Evolutionary conservation across 2,113 vertebrate species (phyloP).

Genomic region (Oxygymnocypris stewartii): DNA sequence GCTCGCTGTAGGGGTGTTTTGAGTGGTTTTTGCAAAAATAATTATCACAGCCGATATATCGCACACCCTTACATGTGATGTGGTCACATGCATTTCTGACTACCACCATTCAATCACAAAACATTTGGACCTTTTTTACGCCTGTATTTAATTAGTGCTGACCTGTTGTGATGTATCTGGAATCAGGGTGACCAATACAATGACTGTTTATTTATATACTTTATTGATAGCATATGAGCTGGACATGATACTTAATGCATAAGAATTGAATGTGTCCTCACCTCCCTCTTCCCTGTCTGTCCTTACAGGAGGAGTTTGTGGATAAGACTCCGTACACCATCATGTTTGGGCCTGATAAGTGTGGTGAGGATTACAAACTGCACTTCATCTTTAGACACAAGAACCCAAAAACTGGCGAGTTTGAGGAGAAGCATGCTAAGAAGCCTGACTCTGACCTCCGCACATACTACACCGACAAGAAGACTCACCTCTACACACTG

Average conservation of each 20-base stretch:
- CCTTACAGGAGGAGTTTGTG: conserved; percentile 86
- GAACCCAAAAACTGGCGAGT: conserved; percentile 91
- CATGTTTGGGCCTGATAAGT: conserved; percentile 99
- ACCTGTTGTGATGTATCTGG: too few species aligned
- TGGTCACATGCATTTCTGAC: too few species aligned
- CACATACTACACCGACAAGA: conserved; percentile 94
- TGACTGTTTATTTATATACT: too few species aligned
- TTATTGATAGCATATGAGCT: not conserved
- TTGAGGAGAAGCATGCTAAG: conserved; percentile 96
- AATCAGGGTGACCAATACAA: too few species aligned
- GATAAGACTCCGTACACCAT: conserved; percentile 97
- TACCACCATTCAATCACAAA: too few species aligned
- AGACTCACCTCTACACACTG: conserved; percentile 93
- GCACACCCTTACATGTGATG: too few species aligned
- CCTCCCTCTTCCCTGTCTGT: not conserved
- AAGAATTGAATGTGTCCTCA: not conserved
- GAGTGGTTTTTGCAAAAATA: too few species aligned
- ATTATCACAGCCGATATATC: too few species aligned
- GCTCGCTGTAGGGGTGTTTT: too few species aligned
- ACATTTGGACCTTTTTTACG: too few species aligned
- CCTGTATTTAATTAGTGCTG: too few species aligned
- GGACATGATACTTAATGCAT: not conserved
- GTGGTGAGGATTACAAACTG: conserved; percentile 97
- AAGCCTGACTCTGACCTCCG: conserved; percentile 91
- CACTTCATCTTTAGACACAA: conserved; percentile 99